A percentile compares a stretch with the other conserved stretches of the same genome.
Conservation (phyloP, 2,888 invertebrate genomes). For the Gryllus longicercus region DNA sequence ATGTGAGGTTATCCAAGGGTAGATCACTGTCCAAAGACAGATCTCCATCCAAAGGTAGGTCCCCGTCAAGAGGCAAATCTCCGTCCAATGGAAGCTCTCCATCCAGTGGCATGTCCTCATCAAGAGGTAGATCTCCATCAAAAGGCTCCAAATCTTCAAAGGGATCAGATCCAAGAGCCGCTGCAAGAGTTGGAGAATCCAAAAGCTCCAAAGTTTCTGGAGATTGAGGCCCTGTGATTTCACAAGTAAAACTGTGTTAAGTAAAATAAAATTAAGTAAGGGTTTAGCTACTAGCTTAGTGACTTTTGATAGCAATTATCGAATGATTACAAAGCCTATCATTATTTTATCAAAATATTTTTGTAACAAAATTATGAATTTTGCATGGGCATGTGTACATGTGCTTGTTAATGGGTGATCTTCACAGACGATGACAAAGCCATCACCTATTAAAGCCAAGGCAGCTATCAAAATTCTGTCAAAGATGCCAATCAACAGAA, state of each 20-base stretch:
- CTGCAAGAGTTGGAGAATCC: slow-evolving; percentile 40
- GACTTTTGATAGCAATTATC: no score
- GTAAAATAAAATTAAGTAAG: no score
- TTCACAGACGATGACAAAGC: no score
- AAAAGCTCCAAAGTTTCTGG: slow-evolving; percentile 46
- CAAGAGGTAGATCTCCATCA: not conserved
- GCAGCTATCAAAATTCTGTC: no score
- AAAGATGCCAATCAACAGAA: no score
- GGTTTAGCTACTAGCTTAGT: no score
- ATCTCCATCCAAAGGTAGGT: not conserved
- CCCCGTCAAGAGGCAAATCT: not conserved
- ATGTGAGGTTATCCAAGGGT: not conserved
- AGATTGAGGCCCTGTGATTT: slow-evolving; percentile 44
- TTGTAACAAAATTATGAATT: no score
- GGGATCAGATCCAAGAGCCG: slow-evolving; percentile 30
- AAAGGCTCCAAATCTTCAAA: not conserved
- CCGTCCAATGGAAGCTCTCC: not conserved
- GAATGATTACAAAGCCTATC: no score
- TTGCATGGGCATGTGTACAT: no score
- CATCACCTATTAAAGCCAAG: no score
- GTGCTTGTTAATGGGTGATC: no score
- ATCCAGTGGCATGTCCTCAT: slow-evolving; percentile 8
- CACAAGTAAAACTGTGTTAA: not conserved
- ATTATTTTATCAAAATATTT: no score
- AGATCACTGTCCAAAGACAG: not conserved